Base-by-base conservation (phyloP, 2,797 vertebrate genomes). In the Malurus leucopterus region DNA sequence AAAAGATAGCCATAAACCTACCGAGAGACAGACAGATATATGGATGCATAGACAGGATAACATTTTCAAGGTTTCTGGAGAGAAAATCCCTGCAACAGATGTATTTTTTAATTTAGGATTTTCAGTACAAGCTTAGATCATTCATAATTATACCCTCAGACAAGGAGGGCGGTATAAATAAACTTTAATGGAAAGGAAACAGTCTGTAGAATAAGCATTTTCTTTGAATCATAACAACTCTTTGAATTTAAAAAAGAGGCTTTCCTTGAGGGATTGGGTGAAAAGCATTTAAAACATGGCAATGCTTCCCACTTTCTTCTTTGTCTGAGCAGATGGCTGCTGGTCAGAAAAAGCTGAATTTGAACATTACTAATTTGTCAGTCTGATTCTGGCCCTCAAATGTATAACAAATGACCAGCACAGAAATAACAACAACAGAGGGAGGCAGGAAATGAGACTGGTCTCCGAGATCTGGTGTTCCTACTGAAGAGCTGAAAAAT, bases 31-130 rank as follows among this genome's bases (percentile, higher is more conserved):
- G 92, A 78, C 83, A 93, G 89, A 95, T 94, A 95, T 94, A 90
- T 91, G 70, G 85, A 92, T 93, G 86, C 50, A 83, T 27, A 94
- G 76, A 88, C 67, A 93, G 73, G 84, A 86, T 82, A 90, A 91
- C 57, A 91, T 91, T 96, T 96, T 95, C 74, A 93, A 57, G 68
- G 88, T 96, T 96, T 95, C 84, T 94, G 36, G 68, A 94, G 91
- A 85, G 78, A 92, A 30, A 95, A 62, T 88, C 49, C 90, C 93
- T 91, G 91, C 82, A 86, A 93, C 94, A 96, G 92, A 95, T 94
- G 70, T 77, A 92, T 90, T 91, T 95, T 91, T 95, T 95, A 95
- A 93, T 95, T 95, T 95, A 94, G 65, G 88, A 93, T 94, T 95
- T 95, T 95, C 88, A 92, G 77, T 91, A 93, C 71, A 86, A 93